Evolutionary conservation across 2,888 invertebrate species (phyloP).

Genomic region (Graphium colonna): DNA sequence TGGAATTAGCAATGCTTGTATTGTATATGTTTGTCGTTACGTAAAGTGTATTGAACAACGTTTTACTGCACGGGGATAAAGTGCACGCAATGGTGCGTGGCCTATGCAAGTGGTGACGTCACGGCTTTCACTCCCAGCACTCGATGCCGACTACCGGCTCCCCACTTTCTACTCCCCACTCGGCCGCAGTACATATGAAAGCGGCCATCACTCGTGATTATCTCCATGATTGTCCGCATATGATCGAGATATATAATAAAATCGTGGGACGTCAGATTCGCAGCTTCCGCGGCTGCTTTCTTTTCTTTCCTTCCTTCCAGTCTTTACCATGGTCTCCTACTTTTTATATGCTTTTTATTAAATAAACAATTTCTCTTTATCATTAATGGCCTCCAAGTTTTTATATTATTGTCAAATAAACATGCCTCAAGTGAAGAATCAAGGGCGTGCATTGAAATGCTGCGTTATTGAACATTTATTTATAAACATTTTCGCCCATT

Average conservation of each 20-base stretch:
- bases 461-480: too few species aligned
- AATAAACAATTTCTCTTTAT: not conserved
- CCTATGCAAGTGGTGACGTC: conserved; percentile 59
- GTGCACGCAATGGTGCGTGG: conserved; percentile 37
- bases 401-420: too few species aligned
- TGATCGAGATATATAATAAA: conserved; percentile 8
- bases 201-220: conserved; percentile 40
- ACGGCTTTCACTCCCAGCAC: conserved; percentile 57
- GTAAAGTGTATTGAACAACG: conserved; percentile 28
- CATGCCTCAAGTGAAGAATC: too few species aligned
- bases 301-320: not conserved
- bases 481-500: not conserved
- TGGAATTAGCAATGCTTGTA: conserved; percentile 11
- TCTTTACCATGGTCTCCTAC: too few species aligned
- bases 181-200: conserved; percentile 60
- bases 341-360: too few species aligned
- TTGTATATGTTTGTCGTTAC: conserved; percentile 4
- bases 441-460: too few species aligned
- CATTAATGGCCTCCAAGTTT: not conserved
- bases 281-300: not conserved
- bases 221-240: conserved; percentile 19
- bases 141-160: conserved; percentile 17
- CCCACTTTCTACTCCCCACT: conserved; percentile 6
- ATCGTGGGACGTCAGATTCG: not conserved
- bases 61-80: conserved; percentile 25